Evolutionary conservation across 64 coral and sea anemone genomes (phyloP).

Genomic region (Actinia tenebrosa): DNA sequence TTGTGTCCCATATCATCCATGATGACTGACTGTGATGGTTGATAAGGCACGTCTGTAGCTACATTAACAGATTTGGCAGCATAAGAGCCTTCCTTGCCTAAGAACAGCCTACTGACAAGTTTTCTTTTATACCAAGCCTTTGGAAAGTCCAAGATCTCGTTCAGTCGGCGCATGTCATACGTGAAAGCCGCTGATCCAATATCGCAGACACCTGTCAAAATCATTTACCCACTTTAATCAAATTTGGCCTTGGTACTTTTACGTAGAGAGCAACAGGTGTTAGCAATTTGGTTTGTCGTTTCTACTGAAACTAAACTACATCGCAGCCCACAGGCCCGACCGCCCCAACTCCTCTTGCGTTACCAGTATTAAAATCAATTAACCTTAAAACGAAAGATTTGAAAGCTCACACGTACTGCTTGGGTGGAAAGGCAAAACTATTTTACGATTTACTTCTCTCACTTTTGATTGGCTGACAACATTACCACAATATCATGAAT

Average conservation of each 20-base stretch:
- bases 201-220: slow-evolving; percentile 80
- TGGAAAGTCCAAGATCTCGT: slow-evolving; percentile 96
- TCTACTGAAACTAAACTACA: too few species aligned
- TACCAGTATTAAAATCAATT: too few species aligned
- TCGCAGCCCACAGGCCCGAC: too few species aligned
- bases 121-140: slow-evolving; percentile 95
- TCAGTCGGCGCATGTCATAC: slow-evolving; percentile 94
- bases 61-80: slow-evolving; percentile 60
- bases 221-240: not conserved
- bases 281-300: too few species aligned
- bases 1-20: not conserved
- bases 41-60: not conserved
- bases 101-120: slow-evolving; percentile 79
- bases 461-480: too few species aligned
- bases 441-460: too few species aligned
- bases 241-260: too few species aligned
- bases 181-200: slow-evolving; percentile 91
- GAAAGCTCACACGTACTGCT: too few species aligned
- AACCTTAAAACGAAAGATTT: too few species aligned
- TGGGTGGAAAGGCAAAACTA: too few species aligned
- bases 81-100: slow-evolving; percentile 94
- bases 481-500: not conserved
- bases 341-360: too few species aligned
- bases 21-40: not conserved
- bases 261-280: too few species aligned